Conservation (phyloP, 92 coral and sea anemone species). For the Phenganax marumi region DNA sequence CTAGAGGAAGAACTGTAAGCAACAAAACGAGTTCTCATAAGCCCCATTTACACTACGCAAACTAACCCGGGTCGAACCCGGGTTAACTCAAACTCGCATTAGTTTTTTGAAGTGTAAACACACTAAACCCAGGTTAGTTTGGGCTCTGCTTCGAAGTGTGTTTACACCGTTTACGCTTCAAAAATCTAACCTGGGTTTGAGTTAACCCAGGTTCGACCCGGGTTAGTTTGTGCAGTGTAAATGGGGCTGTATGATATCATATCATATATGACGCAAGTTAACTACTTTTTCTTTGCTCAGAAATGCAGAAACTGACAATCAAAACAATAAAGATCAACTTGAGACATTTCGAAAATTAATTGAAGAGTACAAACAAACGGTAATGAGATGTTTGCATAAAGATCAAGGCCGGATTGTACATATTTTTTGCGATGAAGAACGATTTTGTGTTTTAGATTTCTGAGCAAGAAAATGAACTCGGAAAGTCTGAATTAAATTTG, state of each 20-base stretch:
- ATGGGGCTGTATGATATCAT: too few species aligned
- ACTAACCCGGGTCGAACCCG: too few species aligned
- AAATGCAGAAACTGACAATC: constrained; percentile 8
- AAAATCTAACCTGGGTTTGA: too few species aligned
- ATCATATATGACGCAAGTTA: background rate
- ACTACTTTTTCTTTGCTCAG: background rate
- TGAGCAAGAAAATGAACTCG: constrained; percentile 75
- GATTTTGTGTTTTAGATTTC: constrained; percentile 63
- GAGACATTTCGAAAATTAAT: constrained; percentile 70
- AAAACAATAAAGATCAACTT: constrained; percentile 73
- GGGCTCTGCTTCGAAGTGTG: too few species aligned
- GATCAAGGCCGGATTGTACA: background rate
- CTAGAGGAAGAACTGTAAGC: constrained; percentile 1
- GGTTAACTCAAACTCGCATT: too few species aligned
- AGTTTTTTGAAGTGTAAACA: too few species aligned
- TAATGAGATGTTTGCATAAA: constrained; percentile 20
- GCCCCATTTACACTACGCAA: too few species aligned
- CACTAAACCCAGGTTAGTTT: too few species aligned
- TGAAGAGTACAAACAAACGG: constrained; percentile 84
- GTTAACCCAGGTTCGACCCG: too few species aligned
- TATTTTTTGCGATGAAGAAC: background rate
- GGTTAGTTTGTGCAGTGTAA: too few species aligned
- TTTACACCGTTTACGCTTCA: too few species aligned
- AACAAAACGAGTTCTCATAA: background rate
- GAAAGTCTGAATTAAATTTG: constrained; percentile 75